Percentiles rank a stretch among this genome's conserved stretches.
These are phyloP conservation scores for Heliconius erato DNA, from an alignment of 2,888 invertebrate species.

Conservation along the genomic window DNA sequence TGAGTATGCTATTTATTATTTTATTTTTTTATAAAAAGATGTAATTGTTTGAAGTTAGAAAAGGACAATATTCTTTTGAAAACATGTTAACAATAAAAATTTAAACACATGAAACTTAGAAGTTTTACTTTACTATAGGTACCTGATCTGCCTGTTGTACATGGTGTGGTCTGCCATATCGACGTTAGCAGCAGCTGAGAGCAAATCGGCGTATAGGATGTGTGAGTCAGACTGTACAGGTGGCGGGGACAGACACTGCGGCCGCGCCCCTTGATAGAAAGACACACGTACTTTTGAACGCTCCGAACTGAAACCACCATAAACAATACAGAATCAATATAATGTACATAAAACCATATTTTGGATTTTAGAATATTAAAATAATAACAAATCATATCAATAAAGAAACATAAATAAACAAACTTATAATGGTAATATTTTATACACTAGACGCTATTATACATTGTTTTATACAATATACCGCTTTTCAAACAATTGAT, in stretches of 20 bases:
- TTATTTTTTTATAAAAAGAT: too few species aligned
- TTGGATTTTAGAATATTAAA: not conserved
- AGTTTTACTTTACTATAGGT: constrained; percentile 48
- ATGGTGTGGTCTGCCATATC: constrained; percentile 80
- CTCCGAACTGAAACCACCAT: constrained; percentile 88
- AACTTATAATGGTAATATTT: not conserved
- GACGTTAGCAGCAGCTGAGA: constrained; percentile 77
- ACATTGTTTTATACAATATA: not conserved
- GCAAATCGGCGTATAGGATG: constrained; percentile 75
- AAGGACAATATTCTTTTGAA: not conserved
- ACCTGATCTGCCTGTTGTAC: constrained; percentile 90
- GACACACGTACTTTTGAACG: constrained; percentile 93
- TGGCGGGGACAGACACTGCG: constrained; percentile 88
- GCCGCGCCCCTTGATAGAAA: constrained; percentile 93
- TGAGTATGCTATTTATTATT: too few species aligned
- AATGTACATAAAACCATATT: not conserved
- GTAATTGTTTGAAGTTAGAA: not conserved
- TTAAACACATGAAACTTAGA: not conserved
- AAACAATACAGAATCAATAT: not conserved
- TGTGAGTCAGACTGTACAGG: constrained; percentile 81
- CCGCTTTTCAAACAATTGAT: constrained; percentile 20
- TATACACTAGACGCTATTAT: not conserved
- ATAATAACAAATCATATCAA: not conserved
- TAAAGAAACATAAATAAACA: not conserved
- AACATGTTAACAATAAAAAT: not conserved